Percentiles rank a stretch among this genome's conserved stretches.
These are phyloP conservation scores for Mactromeris polynyma DNA, from an alignment of 2,888 invertebrate genomes.

Conservation along the genomic window DNA sequence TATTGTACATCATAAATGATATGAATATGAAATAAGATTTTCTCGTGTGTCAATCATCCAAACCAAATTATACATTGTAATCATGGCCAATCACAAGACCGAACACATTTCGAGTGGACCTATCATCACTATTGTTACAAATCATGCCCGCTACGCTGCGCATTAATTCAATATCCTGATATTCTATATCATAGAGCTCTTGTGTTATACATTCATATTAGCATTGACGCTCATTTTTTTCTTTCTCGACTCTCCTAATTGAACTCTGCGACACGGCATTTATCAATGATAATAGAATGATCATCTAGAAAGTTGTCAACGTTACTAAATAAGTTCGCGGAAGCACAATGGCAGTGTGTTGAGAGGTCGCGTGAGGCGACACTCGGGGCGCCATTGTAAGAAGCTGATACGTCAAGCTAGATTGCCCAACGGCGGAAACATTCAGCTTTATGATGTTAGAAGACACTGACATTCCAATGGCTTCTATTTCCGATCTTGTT, in stretches of 20 bases:
- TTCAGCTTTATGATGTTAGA: slow-evolving; percentile 48
- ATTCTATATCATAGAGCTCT: slow-evolving; percentile 30
- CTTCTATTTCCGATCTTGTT: slow-evolving; percentile 60
- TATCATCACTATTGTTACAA: slow-evolving; percentile 46
- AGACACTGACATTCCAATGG: slow-evolving; percentile 42
- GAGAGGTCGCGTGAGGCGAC: slow-evolving; percentile 60
- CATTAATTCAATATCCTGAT: not conserved
- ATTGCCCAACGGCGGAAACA: slow-evolving; percentile 48
- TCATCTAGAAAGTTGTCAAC: slow-evolving; percentile 59
- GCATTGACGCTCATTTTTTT: slow-evolving; percentile 52
- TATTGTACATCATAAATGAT: slow-evolving; percentile 51
- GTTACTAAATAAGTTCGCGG: slow-evolving; percentile 56
- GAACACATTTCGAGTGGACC: slow-evolving; percentile 37
- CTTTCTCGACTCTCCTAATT: slow-evolving; percentile 55
- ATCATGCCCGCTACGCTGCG: slow-evolving; percentile 28
- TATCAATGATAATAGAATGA: slow-evolving; percentile 69
- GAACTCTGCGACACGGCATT: slow-evolving; percentile 59
- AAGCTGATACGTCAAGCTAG: slow-evolving; percentile 55
- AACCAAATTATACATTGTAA: not conserved
- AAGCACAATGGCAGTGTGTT: slow-evolving; percentile 50
- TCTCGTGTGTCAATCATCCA: slow-evolving; percentile 52
- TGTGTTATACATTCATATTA: slow-evolving; percentile 63
- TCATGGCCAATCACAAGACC: slow-evolving; percentile 40
- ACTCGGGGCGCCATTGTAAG: slow-evolving; percentile 42
- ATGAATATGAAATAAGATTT: slow-evolving; percentile 62